Evolutionary conservation across 2,888 invertebrate genomes (phyloP), one percentile per base, ranked within the genome.

Genomic region (Hypsopygia costalis): DNA sequence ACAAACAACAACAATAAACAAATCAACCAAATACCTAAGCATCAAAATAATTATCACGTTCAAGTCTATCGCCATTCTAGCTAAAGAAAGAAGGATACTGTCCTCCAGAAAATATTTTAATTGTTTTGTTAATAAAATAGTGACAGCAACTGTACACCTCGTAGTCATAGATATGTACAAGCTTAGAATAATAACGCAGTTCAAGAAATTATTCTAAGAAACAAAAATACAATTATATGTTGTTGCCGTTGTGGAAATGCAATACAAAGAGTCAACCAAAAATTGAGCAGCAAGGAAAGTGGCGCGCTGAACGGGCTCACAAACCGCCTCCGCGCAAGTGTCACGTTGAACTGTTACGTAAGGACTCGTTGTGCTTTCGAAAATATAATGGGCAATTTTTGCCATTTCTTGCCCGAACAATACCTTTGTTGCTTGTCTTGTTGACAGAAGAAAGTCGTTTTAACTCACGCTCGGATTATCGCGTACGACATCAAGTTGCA

Each of bases 281-380:
- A 80, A 79, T 80, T 78, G 73, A 69, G 63, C 59, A 59, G 67
- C 61, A 70, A 83, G 70, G 83, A 82, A 86, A 87, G 86, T 86
- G 79, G 86, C 83, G 76, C 86, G 76, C 69, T 71, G 75, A 71
- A 80, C 79, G 72, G 64, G 58, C 69, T 61, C 59, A 58, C 61
- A 62, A 67, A 67, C 63, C 63, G 66, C 63, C 66, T 69, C 58
- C 61, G 53, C 64, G 51, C 64, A 88, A 87, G 87, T 88, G 77
- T 87, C 85, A 88, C 87, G 72, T 76, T 86, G 87, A 88, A 87
- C 87, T 87, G 78, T 88, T 88, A 86, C 86, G 81, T 88, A 88
- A 88, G 81, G 78, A 80, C 71, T 73, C 64, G 62, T 48, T 64
- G 74, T 82, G 85, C 87, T 88, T 88, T 88, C 87, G 74, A 88